Evolutionary conservation across 2,888 invertebrate species (phyloP), one percentile per base, ranked within the genome.

Genomic region (Caenorhabditis sulstoni): DNA sequence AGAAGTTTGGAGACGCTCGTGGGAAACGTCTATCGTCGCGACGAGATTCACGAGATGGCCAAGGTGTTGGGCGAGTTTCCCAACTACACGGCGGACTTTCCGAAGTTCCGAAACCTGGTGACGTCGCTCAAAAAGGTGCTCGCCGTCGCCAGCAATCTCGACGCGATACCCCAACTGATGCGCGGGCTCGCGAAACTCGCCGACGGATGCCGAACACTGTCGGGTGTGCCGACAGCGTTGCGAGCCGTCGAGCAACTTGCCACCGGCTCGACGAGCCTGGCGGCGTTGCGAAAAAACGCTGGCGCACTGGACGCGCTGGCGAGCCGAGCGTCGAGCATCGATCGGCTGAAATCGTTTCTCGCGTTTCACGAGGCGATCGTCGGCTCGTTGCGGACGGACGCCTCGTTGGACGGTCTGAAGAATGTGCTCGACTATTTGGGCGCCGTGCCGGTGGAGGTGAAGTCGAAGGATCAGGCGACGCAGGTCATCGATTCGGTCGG

Each of bases 361-460:
- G 22, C 11, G 1, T 49, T 49, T 22, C 16, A 20, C 20, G 12
- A 49, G 11, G 22, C 5, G 5, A 7, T 49, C 49, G 12, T 12
- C 7, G 22, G 22, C 20, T n/a, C n/a, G n/a, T n/a, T n/a, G n/a
- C n/a, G n/a, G n/a, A 11, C 20, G 1, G 12, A 1, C 20, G 11
- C 16, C 16, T 11, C 4, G 8, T 5, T 49, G 11, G 49, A 49
- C 3, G 20, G 22, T 22, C 49, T 49, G 22, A 49, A 49, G 22
- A 18, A 49, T 1, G 49, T 49, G 22, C 49, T 49, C 49, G 20
- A 49, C 20, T 49, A 49, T 20, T 22, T 49, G 16, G 49, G 49
- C 16, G 22, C 22, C 18, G 49, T 49, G 3, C 49, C 49, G 7
- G 20, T 1, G 5, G 49, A 49, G 22, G 49, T 49, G 1, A 49